These are phyloP conservation scores for Glareola pratincola DNA, from an alignment of 2,113 vertebrate species.

Conservation along the genomic window DNA sequence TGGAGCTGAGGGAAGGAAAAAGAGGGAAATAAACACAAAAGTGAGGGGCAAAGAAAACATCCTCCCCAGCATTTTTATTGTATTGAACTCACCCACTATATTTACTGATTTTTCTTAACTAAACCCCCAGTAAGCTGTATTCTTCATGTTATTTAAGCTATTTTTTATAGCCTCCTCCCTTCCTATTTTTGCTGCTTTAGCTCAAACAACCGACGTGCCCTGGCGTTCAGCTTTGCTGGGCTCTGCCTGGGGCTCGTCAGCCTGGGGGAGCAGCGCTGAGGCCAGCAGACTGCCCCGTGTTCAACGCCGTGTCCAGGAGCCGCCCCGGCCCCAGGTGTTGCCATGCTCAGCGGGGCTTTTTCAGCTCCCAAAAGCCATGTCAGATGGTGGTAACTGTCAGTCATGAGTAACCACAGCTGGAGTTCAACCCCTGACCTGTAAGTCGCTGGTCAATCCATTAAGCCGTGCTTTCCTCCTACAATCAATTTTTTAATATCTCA, in stretches of 20 bases:
- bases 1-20: neutral
- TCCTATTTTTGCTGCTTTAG: neutral
- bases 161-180: neutral
- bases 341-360: neutral
- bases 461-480: neutral
- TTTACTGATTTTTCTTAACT: neutral
- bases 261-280: accelerated
- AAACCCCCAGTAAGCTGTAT: neutral
- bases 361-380: accelerated
- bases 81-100: neutral
- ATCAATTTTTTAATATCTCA: neutral
- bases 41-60: neutral
- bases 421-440: neutral
- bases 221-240: neutral
- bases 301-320: neutral
- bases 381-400: neutral
- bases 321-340: neutral
- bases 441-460: neutral
- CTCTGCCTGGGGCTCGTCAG: neutral
- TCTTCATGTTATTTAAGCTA: neutral
- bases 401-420: neutral
- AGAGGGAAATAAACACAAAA: neutral
- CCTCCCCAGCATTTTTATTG: neutral
- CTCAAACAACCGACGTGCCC: accelerated
- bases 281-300: neutral